Base-by-base conservation (phyloP, 2,888 invertebrate species). In the Hemaris fuciformis region DNA sequence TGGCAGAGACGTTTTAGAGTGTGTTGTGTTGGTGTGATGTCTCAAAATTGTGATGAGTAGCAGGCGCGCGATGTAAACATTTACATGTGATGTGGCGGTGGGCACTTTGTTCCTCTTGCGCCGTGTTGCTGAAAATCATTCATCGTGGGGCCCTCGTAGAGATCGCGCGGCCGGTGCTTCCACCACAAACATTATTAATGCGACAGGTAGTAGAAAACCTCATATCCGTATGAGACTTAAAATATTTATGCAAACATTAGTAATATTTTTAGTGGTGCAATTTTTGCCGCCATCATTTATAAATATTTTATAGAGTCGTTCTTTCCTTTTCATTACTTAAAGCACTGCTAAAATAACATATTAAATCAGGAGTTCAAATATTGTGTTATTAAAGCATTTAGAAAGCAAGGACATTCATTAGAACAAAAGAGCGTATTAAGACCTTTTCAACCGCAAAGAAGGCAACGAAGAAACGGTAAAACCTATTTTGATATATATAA, bases 31-130 rank as follows among this genome's bases (percentile, higher is more conserved):
- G 79, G 83, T 81, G 84, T 85, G 84, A 87, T 80, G 78, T 83
- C 88, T 90, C 89, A 88, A 88, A 88, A 85, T 79, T 81, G 77
- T 87, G 89, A 89, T 80, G 87, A 87, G 85, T 87, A 89, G 84
- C 89, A 89, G 90, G 83, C 87, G 76, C 76, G 76, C 75, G 85
- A 76, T 77, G 84, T 89, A 88, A 89, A 90, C 87, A 88, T 75
- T 75, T 77, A 80, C 86, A 84, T 78, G 80, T 79, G 80, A 82
- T 77, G 77, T 71, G 73, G 66, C 70, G 69, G 71, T 69, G 64
- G 63, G 65, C 66, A 60, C 61, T 62, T 62, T 60, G 62, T 60
- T 20, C 48, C 53, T n/a, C 60, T 25, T 41, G 60, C 27, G 60
- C 53, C 18, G 53, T 46, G 22, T 31, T 31, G 53, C 53, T 31